phyloP scores from a whole-genome alignment of 2,797 vertebrate genomes.

The Carapus acus region DNA sequence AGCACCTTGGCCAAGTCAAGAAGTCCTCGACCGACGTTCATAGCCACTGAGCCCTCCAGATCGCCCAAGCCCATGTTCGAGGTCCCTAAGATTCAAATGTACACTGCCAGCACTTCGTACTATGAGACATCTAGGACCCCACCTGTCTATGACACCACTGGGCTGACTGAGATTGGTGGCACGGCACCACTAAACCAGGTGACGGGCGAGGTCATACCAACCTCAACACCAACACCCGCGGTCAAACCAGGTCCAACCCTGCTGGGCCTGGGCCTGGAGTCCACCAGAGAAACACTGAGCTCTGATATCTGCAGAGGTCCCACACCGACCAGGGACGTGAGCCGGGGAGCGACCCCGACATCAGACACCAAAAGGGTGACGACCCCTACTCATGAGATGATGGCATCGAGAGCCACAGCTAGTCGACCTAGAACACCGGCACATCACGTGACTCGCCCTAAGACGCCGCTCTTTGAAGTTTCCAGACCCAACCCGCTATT shows the following conservation, averaged over 20 bases:
- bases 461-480: slow-evolving; percentile 68
- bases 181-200: slow-evolving; percentile 55
- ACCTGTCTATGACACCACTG: slow-evolving; percentile 62
- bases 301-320: slow-evolving; percentile 34
- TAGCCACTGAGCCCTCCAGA: slow-evolving; percentile 61
- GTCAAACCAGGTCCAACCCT: slow-evolving; percentile 36
- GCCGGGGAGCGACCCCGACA: slow-evolving; percentile 25
- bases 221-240: slow-evolving; percentile 28
- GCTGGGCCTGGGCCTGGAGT: slow-evolving; percentile 29
- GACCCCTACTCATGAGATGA: slow-evolving; percentile 61
- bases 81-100: slow-evolving; percentile 75
- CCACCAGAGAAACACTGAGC: slow-evolving; percentile 37
- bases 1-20: slow-evolving; percentile 46
- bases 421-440: slow-evolving; percentile 67
- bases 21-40: slow-evolving; percentile 70
- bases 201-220: slow-evolving; percentile 37
- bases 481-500: slow-evolving; percentile 73
- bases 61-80: slow-evolving; percentile 75
- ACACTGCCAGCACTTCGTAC: slow-evolving; percentile 71
- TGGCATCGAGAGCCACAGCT: slow-evolving; percentile 40
- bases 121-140: slow-evolving; percentile 65
- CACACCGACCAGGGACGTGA: slow-evolving; percentile 36
- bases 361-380: slow-evolving; percentile 24
- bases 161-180: slow-evolving; percentile 59
- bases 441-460: slow-evolving; percentile 44